These are phyloP conservation scores for Apocheima hispidaria DNA, from an alignment of 2,888 invertebrate genomes.

Conservation along the genomic window DNA sequence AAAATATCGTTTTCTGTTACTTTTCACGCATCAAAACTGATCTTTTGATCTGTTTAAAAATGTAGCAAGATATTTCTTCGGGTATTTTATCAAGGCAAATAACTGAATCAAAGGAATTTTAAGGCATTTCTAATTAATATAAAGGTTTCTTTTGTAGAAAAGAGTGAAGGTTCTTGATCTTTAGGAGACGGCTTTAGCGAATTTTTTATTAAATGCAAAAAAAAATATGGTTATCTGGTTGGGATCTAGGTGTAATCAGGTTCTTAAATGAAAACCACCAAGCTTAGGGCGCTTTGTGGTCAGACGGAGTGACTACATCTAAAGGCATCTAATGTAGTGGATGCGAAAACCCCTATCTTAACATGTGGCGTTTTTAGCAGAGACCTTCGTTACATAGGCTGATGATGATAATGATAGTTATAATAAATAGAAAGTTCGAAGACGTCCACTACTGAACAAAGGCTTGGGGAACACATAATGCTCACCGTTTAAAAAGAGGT, in stretches of 20 bases:
- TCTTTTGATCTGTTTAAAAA: conserved; percentile 44
- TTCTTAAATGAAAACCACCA: too few relatives aligned
- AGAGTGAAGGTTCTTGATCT: conserved; percentile 33
- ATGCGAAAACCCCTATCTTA: too few relatives aligned
- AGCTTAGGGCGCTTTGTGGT: not conserved
- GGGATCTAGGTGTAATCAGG: too few relatives aligned
- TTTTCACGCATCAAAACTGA: conserved; percentile 17
- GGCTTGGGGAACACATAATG: too few relatives aligned
- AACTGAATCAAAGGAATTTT: conserved; percentile 59
- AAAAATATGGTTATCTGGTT: too few relatives aligned
- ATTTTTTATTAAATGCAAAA: not conserved
- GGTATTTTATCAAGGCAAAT: conserved; percentile 52
- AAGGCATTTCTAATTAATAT: conserved; percentile 58
- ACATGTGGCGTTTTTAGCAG: too few relatives aligned
- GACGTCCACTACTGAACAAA: too few relatives aligned
- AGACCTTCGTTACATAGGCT: not conserved
- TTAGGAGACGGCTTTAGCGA: not conserved
- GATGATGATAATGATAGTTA: not conserved
- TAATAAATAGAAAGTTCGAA: not conserved
- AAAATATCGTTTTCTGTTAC: not conserved
- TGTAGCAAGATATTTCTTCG: conserved; percentile 21
- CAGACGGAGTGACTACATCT: too few relatives aligned
- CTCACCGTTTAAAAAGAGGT: too few relatives aligned
- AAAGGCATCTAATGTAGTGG: too few relatives aligned
- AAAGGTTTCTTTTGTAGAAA: conserved; percentile 47